phyloP scores from a whole-genome alignment of 2,113 vertebrate genomes.

The Rhabdomys dilectus region DNA sequence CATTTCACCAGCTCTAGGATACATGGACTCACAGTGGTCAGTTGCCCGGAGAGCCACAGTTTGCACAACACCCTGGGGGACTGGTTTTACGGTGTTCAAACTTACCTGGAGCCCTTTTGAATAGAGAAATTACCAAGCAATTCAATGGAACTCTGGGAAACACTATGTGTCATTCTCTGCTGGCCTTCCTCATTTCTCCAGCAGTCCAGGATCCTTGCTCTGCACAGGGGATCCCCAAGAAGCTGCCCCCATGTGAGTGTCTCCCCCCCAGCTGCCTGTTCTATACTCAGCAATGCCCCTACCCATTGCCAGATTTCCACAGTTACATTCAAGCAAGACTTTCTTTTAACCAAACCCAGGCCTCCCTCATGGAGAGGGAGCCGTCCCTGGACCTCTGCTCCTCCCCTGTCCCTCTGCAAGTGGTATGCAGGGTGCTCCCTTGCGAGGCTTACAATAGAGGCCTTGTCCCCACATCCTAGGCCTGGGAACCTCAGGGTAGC shows the following conservation, averaged over 20 bases:
- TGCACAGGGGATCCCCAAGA: neutral
- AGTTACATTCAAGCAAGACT: fast-evolving
- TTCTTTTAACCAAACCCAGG: neutral
- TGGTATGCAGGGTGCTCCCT: fast-evolving
- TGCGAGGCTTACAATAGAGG: neutral
- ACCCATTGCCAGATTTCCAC: neutral
- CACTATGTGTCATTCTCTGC: fast-evolving
- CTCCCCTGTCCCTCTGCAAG: fast-evolving
- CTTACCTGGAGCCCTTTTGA: neutral
- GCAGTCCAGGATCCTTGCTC: neutral
- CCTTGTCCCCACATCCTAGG: neutral
- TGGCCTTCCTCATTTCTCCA: neutral
- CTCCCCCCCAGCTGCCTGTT: neutral
- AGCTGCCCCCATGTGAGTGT: fast-evolving
- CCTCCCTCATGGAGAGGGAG: neutral
- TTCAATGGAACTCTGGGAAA: neutral
- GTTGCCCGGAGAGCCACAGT: fast-evolving
- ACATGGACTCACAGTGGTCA: neutral
- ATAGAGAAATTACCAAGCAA: neutral
- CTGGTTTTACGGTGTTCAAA: fast-evolving
- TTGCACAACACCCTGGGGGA: too few relatives aligned
- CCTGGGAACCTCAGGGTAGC: neutral
- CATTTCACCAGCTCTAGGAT: fast-evolving
- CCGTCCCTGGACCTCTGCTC: neutral
- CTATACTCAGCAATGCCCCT: neutral